These are phyloP conservation scores for Caenorhabditis uteleia DNA, from an alignment of 2,888 invertebrate genomes.

Conservation along the genomic window DNA sequence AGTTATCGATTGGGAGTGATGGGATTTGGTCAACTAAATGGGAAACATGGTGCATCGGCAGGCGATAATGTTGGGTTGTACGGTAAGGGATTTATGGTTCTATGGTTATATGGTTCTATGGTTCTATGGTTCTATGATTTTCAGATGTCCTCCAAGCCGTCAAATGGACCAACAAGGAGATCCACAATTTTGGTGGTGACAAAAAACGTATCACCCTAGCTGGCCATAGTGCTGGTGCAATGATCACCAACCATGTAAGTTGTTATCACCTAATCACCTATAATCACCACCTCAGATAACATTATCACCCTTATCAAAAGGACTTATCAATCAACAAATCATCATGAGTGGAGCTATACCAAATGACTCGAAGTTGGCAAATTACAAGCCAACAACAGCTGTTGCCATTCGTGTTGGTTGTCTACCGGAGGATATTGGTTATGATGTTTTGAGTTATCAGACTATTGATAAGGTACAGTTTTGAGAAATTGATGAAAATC, in stretches of 20 bases:
- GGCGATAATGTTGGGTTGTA: constrained; percentile 24
- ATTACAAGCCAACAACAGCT: constrained; percentile 11
- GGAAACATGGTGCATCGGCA: constrained; percentile 6
- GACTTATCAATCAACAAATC: constrained; percentile 22
- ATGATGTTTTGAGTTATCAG: too few species aligned
- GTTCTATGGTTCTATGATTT: not conserved
- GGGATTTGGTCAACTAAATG: constrained; percentile 30
- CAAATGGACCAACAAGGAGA: constrained; percentile 29
- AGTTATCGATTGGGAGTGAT: constrained; percentile 35
- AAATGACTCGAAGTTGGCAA: constrained; percentile 2
- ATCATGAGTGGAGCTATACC: constrained; percentile 19
- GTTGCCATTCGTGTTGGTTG: constrained; percentile 9
- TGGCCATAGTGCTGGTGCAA: constrained; percentile 42
- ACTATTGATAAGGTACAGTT: too few species aligned
- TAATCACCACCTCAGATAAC: constrained; percentile 1
- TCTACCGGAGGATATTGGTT: not conserved
- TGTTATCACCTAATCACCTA: too few species aligned
- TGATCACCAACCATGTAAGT: not conserved
- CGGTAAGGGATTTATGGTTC: too few species aligned
- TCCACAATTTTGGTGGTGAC: constrained; percentile 32
- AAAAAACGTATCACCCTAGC: constrained; percentile 23
- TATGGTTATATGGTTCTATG: too few species aligned
- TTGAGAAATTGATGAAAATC: too few species aligned
- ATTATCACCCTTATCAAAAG: constrained; percentile 12
- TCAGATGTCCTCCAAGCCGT: constrained; percentile 16